A percentile compares a stretch with the other conserved stretches of the same genome.
These are phyloP conservation scores for Neodiprion fabricii DNA, from an alignment of 1,140 invertebrate species.

Conservation along the genomic window DNA sequence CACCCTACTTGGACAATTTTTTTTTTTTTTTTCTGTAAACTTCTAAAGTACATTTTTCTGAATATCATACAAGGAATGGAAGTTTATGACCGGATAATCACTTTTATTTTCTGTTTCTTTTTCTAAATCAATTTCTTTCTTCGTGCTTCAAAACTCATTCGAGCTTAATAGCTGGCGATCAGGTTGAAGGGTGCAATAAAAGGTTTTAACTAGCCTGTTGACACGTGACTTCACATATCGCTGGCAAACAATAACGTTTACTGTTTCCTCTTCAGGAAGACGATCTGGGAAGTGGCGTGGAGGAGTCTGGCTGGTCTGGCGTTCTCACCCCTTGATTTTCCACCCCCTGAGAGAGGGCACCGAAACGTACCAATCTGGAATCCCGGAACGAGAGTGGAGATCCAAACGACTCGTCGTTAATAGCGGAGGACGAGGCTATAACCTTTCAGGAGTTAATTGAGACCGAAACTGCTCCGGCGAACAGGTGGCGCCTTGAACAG, in stretches of 20 bases:
- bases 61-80: too few species aligned
- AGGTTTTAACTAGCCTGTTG: not conserved
- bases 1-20: too few species aligned
- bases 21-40: too few species aligned
- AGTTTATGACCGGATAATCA: too few species aligned
- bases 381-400: not conserved
- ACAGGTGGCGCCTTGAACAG: not conserved
- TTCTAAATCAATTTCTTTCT: too few species aligned
- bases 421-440: conserved; percentile 1
- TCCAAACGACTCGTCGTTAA: not conserved
- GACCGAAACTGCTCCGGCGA: not conserved
- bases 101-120: too few species aligned
- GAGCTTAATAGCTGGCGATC: too few species aligned
- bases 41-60: too few species aligned
- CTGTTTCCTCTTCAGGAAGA: not conserved
- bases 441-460: conserved; percentile 3
- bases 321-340: not conserved
- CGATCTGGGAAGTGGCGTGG: too few species aligned
- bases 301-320: not conserved
- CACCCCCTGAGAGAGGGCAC: not conserved
- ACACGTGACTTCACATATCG: not conserved
- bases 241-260: not conserved
- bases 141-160: too few species aligned
- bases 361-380: too few species aligned
- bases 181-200: too few species aligned